Conservation (phyloP, 2,888 invertebrate genomes). For the Ornithoptera alexandrae region DNA sequence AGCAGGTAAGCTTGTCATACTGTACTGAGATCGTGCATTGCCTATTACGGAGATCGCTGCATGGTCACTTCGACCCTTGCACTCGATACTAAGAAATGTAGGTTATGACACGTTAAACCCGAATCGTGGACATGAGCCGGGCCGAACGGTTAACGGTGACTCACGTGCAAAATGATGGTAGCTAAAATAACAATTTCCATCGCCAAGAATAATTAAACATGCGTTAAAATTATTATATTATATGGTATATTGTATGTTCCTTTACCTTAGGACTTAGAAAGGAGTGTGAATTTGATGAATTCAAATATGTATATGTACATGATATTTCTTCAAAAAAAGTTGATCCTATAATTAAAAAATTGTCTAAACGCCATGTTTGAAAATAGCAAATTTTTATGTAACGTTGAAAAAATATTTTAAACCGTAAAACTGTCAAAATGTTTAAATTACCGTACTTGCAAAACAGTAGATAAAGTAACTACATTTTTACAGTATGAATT, state of each 20-base stretch:
- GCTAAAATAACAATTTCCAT: not conserved
- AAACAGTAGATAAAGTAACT: too few relatives aligned
- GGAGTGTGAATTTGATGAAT: too few relatives aligned
- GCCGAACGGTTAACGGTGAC: conserved; percentile 28
- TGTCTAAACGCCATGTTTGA: too few relatives aligned
- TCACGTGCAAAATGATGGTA: conserved; percentile 7
- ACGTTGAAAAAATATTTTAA: too few relatives aligned
- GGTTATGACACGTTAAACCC: conserved; percentile 53
- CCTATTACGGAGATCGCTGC: conserved; percentile 61
- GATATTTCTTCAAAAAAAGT: too few relatives aligned
- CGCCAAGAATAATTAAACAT: not conserved
- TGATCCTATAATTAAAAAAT: too few relatives aligned
- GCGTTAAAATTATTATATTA: not conserved
- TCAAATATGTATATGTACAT: too few relatives aligned
- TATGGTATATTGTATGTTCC: not conserved
- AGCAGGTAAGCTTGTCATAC: conserved; percentile 57
- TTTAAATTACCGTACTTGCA: too few relatives aligned
- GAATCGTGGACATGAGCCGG: conserved; percentile 41
- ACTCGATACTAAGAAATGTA: conserved; percentile 55
- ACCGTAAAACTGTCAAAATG: too few relatives aligned
- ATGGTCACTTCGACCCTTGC: conserved; percentile 53
- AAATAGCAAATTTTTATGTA: too few relatives aligned
- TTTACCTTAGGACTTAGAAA: too few relatives aligned
- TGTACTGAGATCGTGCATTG: conserved; percentile 61
- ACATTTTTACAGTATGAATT: too few relatives aligned